Base-by-base conservation (phyloP, 30 jellyfish, hydroid and myxozoan species). In the Aurelia sp. region DNA sequence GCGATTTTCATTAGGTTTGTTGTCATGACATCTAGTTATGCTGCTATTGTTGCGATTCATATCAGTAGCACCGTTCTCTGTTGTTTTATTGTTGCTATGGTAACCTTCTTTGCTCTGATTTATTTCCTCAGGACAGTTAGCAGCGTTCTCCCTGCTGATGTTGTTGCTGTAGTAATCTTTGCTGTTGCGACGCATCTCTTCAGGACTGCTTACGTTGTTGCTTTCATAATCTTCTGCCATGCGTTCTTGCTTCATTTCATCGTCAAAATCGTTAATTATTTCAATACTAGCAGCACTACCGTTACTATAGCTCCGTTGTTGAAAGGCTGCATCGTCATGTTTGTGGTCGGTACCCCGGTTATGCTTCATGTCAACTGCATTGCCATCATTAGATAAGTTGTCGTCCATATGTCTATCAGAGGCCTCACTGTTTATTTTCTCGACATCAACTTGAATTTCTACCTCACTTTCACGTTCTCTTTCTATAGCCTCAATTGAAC, bases 371-470 rank as follows among this genome's bases (percentile, higher is more conserved):
- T 44, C 16, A 44, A 44, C 10, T 0, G 15, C 55, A 44, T 44
- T 44, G 55, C 55, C 55, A 44, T 44, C 55, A 44, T 44, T 44
- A 7, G 55, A 44, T 16, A 44, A 44, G 8, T 44, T 44, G 55
- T 44, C 55, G 55, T 44, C 55, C 55, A 44, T 44, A 10, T 44
- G 55, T 44, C 16, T 8, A 44, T 44, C 55, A 44, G 55, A 44
- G 55, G 55, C 10, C 55, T 71, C 82, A 4, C 3, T 16, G 62
- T 69, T 27, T 0, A 60, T 40, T 27, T 35, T 20, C 86, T 47
- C 86, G 8, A 76, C 86, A 20, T 76, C 86, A 21, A 76, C 76
- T 20, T 59, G 76, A 40, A 76, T 59, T 27, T 76, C 86, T 5
- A 48, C 76, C 44, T 76, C 86, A 6, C 20, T 60, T 18, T 76